A percentile compares a stretch with the other conserved stretches of the same genome.
phyloP scores from a whole-genome alignment of 2,797 vertebrate species.

The Tapera naevia region DNA sequence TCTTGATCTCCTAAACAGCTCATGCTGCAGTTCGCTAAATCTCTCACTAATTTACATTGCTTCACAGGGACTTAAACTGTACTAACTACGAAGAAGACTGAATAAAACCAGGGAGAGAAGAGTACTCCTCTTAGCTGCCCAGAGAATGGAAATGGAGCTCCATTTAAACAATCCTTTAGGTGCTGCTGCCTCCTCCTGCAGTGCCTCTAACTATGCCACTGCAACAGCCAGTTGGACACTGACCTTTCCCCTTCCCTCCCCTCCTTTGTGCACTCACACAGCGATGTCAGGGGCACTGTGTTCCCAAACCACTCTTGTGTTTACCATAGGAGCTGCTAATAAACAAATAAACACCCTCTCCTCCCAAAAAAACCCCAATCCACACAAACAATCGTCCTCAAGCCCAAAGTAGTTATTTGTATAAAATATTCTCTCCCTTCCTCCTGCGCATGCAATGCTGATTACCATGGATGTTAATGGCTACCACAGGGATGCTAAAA shows the following conservation, averaged over 20 bases:
- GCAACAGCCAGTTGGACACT: neutral
- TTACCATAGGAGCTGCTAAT: accelerated
- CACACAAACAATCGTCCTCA: neutral
- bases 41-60: neutral
- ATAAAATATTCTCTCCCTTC: neutral
- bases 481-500: neutral
- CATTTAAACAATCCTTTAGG: neutral
- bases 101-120: neutral
- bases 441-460: too few species aligned
- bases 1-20: neutral
- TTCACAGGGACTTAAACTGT: neutral
- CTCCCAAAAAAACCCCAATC: neutral
- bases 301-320: neutral
- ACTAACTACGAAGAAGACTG: neutral
- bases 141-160: neutral
- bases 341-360: neutral
- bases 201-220: neutral
- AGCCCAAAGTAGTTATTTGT: neutral
- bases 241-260: neutral
- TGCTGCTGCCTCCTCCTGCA: neutral
- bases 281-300: neutral
- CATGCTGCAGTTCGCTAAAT: neutral
- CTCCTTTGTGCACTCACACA: neutral
- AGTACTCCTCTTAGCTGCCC: neutral
- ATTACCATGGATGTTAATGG: neutral